Conservation (phyloP, 2,113 vertebrate genomes). For the Typhlomys cinereus region DNA sequence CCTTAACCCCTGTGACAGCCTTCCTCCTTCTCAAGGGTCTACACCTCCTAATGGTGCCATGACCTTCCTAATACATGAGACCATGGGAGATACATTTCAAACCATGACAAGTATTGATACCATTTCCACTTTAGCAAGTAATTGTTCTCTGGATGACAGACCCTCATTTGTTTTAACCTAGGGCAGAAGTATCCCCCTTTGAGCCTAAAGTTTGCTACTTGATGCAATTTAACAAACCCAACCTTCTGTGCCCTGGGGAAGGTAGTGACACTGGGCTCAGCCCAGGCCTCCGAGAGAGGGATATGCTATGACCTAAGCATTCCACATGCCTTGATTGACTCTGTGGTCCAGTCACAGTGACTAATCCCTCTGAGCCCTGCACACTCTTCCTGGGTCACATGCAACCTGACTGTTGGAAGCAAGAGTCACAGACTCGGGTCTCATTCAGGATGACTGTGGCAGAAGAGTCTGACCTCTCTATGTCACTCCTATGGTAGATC, state of each 20-base stretch:
- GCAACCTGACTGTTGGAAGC: too few species aligned
- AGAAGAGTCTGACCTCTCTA: neutral
- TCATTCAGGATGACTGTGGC: rapidly evolving
- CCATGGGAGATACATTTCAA: too few species aligned
- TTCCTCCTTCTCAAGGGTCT: too few species aligned
- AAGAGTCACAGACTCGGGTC: neutral
- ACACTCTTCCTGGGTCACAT: too few species aligned
- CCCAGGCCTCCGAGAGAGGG: neutral
- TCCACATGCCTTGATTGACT: neutral
- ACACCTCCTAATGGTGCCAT: too few species aligned
- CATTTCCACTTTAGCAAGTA: neutral
- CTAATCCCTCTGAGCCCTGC: neutral
- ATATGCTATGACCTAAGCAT: neutral
- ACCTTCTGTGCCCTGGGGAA: neutral
- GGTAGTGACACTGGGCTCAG: neutral
- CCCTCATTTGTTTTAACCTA: neutral
- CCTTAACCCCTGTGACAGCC: too few species aligned
- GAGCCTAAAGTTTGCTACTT: neutral
- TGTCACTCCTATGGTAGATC: neutral
- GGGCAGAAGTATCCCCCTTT: neutral
- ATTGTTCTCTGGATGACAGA: neutral
- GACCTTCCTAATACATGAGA: too few species aligned
- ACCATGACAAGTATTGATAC: too few species aligned
- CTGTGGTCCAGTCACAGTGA: neutral
- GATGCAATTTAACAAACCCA: neutral